A percentile compares a stretch with the other conserved stretches of the same genome.
phyloP scores from a whole-genome alignment of 2,888 invertebrate genomes.

The Spialia ferax region DNA sequence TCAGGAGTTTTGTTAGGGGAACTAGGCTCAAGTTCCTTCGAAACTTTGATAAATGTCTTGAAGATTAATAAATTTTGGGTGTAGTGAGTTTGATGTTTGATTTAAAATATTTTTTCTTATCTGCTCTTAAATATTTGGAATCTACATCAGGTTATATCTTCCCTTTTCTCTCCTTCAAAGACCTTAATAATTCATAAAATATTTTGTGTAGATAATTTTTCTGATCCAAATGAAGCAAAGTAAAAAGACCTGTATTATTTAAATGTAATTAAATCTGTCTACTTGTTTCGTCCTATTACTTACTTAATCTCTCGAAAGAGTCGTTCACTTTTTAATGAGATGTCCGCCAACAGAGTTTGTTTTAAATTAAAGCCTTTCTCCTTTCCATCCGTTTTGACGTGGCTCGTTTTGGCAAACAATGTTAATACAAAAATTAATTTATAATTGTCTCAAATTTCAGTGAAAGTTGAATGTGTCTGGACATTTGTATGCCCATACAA shows the following conservation, averaged over 20 bases:
- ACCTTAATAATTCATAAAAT: no score
- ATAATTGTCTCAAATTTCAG: slow-evolving; percentile 26
- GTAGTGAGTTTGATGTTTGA: not conserved
- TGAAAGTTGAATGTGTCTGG: slow-evolving; percentile 10
- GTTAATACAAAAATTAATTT: slow-evolving; percentile 22
- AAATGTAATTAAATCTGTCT: slow-evolving; percentile 2
- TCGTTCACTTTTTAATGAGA: slow-evolving; percentile 29
- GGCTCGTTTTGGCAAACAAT: slow-evolving; percentile 28
- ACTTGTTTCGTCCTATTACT: slow-evolving; percentile 12
- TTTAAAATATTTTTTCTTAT: not conserved
- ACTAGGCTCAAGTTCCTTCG: not conserved
- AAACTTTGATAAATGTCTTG: no score
- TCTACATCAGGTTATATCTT: no score
- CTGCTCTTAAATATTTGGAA: not conserved
- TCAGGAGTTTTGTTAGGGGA: not conserved
- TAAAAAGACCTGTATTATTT: not conserved
- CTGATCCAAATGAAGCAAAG: not conserved
- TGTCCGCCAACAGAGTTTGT: slow-evolving; percentile 29
- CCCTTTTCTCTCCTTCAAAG: no score
- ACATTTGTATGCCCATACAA: not conserved
- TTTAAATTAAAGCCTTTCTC: slow-evolving; percentile 31
- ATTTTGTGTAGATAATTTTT: not conserved
- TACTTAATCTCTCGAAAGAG: slow-evolving; percentile 25
- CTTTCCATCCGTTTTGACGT: slow-evolving; percentile 21
- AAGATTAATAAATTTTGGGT: no score